These are phyloP conservation scores for Pseudomyrmex concolor DNA, from an alignment of 1,140 invertebrate genomes.

Conservation along the genomic window DNA sequence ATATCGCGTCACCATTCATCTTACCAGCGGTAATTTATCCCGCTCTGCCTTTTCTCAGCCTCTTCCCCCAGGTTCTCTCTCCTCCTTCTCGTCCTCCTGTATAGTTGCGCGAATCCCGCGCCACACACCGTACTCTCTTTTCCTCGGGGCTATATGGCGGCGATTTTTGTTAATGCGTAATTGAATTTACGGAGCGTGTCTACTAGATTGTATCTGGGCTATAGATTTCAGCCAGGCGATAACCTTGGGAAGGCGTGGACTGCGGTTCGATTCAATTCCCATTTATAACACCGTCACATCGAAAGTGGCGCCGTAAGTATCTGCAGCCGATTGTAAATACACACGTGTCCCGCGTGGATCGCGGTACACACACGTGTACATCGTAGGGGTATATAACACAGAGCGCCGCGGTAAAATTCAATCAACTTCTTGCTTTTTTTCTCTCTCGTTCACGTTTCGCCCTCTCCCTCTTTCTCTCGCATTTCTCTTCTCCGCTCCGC, in stretches of 20 bases:
- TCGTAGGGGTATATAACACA: conserved; percentile 44
- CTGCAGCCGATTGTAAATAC: conserved; percentile 69
- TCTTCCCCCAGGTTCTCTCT: neutral
- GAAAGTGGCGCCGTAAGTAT: conserved; percentile 75
- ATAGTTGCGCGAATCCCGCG: conserved; percentile 27
- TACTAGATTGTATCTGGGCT: conserved; percentile 80
- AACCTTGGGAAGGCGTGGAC: conserved; percentile 80
- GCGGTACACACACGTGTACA: conserved; percentile 44
- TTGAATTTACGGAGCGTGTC: conserved; percentile 82
- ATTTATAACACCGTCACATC: conserved; percentile 80
- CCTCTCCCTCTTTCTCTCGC: conserved; percentile 19
- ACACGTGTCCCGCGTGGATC: conserved; percentile 53
- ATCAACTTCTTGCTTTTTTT: conserved; percentile 74
- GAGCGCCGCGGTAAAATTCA: conserved; percentile 72
- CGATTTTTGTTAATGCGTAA: conserved; percentile 83
- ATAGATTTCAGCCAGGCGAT: conserved; percentile 77
- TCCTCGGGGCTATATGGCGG: conserved; percentile 47
- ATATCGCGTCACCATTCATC: conserved; percentile 75
- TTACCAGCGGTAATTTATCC: conserved; percentile 74
- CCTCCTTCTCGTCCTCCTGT: too few relatives aligned
- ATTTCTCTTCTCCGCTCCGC: conserved; percentile 10
- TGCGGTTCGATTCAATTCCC: conserved; percentile 80
- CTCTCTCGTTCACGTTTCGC: conserved; percentile 27
- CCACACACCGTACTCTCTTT: conserved; percentile 7
- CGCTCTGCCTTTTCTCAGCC: conserved; percentile 54